Percentiles rank a stretch among this genome's conserved stretches.
These are phyloP conservation scores for Sycophila texana DNA, from an alignment of 2,888 invertebrate species.

Conservation along the genomic window DNA sequence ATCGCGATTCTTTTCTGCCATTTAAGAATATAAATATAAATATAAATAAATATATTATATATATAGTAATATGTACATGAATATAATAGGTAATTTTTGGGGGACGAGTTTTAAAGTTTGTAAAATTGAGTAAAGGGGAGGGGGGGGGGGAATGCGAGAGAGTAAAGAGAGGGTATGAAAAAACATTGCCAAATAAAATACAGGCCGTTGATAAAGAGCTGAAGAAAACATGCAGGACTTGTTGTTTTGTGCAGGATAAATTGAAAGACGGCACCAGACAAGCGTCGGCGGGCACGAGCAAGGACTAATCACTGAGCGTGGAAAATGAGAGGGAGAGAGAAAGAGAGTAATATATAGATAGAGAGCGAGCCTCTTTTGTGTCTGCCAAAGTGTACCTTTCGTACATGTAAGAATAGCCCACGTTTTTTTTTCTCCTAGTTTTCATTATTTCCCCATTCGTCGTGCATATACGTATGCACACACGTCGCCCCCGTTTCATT, in stretches of 20 bases:
- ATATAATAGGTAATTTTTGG: conserved; percentile 11
- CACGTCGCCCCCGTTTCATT: not conserved
- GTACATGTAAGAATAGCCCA: conserved; percentile 33
- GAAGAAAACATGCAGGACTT: conserved; percentile 39
- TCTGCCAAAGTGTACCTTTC: conserved; percentile 58
- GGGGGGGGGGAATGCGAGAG: no score
- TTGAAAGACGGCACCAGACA: conserved; percentile 64
- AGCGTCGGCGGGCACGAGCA: conserved; percentile 62
- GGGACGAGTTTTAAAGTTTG: conserved; percentile 2
- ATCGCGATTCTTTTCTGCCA: conserved; percentile 48
- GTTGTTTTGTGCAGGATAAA: conserved; percentile 70
- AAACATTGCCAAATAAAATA: not conserved
- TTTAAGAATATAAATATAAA: conserved; percentile 36
- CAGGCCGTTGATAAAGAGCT: not conserved
- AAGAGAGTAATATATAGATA: conserved; percentile 45
- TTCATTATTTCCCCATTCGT: conserved; percentile 32
- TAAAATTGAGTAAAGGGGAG: not conserved
- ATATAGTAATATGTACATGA: conserved; percentile 14
- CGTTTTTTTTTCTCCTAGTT: conserved; percentile 33
- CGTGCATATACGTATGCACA: not conserved
- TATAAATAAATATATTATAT: conserved; percentile 34
- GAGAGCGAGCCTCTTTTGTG: conserved; percentile 64
- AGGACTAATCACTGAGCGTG: conserved; percentile 53
- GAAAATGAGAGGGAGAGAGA: conserved; percentile 59
- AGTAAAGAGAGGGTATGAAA: not conserved